Conservation (phyloP, 1,140 invertebrate species). For the Halictus rubicundus region DNA sequence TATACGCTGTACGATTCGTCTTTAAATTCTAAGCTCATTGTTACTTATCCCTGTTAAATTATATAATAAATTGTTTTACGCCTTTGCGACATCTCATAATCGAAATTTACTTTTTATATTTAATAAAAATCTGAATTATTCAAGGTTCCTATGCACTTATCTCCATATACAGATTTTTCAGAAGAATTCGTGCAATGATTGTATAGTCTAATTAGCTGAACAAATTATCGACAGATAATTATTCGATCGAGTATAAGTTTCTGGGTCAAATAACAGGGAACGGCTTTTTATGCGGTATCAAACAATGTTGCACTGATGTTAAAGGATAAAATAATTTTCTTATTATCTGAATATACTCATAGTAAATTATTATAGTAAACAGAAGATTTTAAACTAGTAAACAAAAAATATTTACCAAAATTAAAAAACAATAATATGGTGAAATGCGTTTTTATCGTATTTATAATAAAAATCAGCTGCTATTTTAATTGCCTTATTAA, state of each 20-base stretch:
- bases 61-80: background rate
- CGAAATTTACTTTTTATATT: background rate
- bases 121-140: background rate
- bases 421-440: background rate
- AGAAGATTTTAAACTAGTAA: background rate
- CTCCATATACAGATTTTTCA: background rate
- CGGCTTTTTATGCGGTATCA: no score
- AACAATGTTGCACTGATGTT: background rate
- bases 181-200: background rate
- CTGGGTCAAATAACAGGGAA: background rate
- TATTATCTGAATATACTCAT: no score
- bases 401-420: background rate
- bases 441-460: background rate
- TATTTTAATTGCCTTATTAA: no score
- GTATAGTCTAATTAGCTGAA: no score
- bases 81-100: no score
- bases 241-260: slow-evolving; percentile 2
- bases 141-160: background rate
- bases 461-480: no score
- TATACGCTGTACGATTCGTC: background rate
- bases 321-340: background rate
- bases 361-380: background rate
- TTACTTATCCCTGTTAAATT: background rate
- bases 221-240: background rate
- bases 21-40: background rate